Evolutionary conservation across 1,140 invertebrate species (phyloP), one percentile per base, ranked within the genome.

Genomic region (Papilio dardanus): DNA sequence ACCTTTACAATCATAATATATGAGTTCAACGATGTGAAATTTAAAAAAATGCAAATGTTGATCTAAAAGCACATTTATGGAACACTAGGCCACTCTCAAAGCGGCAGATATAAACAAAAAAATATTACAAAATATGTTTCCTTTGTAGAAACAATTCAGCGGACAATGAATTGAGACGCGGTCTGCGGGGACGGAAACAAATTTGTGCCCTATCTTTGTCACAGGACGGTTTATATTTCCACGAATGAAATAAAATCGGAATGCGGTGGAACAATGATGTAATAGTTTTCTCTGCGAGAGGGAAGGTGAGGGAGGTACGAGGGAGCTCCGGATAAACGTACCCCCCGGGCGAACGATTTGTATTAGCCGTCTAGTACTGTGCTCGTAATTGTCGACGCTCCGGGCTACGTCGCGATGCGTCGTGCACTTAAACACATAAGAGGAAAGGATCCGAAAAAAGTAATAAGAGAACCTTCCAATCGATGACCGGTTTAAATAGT

Each of bases 361-460:
- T 92, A 91, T 90, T 91, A 91, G 89, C 88, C 86, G 88, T 88
- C 88, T 92, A 91, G 88, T 86, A 84, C 85, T 88, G 84, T 90
- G 85, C 86, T 82, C 88, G 90, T 93, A 92, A 93, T 93, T 92
- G 89, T 91, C 86, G 86, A 86, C 83, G 86, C 91, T 82, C 67
- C 79, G 74, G 86, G 91, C 91, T 83, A 88, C 86, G 83, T 87
- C 79, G 78, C 77, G 85, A 86, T 82, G 81, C 84, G 77, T 87
- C 80, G 81, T 80, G 81, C 85, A 85, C 84, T 83, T 78, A 81
- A 86, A 85, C 82, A 84, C 84, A 78, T 85, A 85, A 86, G 83
- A 80, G 82, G 83, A 81, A 81, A 76, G 82, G 86, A 86, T 84
- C 80, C 80, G 79, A 86, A 83, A 84, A 87, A 88, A 87, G 81